phyloP scores from a whole-genome alignment of 2,888 invertebrate genomes.

The Spilarctia lutea region DNA sequence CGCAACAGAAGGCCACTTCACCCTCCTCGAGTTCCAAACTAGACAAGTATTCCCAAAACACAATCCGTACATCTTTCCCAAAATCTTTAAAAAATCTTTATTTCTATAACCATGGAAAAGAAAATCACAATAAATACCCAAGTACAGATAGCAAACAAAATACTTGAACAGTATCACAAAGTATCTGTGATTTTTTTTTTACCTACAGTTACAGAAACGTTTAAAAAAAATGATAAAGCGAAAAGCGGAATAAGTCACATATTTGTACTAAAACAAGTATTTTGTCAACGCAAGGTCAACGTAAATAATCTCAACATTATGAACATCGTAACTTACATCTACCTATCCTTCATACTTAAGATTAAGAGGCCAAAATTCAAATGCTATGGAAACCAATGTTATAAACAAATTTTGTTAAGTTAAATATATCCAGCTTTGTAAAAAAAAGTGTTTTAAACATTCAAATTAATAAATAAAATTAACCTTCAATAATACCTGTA shows the following conservation, averaged over 20 bases:
- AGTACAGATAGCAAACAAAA: no score
- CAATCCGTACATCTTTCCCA: no score
- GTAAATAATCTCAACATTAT: background rate
- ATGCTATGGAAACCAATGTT: background rate
- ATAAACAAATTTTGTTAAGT: background rate
- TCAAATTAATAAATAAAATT: background rate
- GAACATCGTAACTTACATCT: background rate
- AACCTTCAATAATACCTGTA: background rate
- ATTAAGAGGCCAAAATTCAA: background rate
- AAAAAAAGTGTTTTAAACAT: no score
- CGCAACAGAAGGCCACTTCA: no score
- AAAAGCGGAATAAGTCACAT: background rate
- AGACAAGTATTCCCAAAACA: background rate
- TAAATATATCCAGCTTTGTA: no score
- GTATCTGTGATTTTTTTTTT: no score
- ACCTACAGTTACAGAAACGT: no score
- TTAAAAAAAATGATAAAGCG: no score
- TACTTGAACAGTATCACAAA: no score
- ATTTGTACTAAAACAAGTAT: background rate
- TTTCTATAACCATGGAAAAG: no score
- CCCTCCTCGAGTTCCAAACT: background rate
- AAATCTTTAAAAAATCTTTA: no score
- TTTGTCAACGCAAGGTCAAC: constrained; percentile 4
- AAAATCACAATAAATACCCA: no score
- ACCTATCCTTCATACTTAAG: background rate